phyloP scores from a whole-genome alignment of 2,888 invertebrate species.

The Pristionchus exspectatus region DNA sequence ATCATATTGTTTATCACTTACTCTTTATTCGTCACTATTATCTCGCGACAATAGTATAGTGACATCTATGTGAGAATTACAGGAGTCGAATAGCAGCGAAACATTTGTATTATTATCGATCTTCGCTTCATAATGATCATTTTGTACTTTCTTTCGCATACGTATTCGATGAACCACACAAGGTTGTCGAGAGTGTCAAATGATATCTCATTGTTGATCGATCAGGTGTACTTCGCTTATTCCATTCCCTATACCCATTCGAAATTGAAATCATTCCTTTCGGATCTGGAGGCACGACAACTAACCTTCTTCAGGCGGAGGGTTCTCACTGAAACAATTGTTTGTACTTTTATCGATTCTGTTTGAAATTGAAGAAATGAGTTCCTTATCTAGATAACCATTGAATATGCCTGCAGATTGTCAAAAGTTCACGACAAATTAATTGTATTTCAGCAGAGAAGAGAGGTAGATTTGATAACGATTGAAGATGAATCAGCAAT shows the following conservation, averaged over 20 bases:
- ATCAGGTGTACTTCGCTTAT: conserved; percentile 90
- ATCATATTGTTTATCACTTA: not conserved
- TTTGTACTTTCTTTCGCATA: conserved; percentile 95
- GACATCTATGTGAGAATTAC: conserved; percentile 50
- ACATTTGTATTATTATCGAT: conserved; percentile 93
- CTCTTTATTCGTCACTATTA: not conserved
- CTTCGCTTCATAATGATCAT: conserved; percentile 90
- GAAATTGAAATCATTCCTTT: conserved; percentile 89
- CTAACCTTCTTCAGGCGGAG: conserved; percentile 85
- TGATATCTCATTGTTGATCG: not conserved
- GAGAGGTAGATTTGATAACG: conserved; percentile 91
- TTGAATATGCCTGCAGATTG: not conserved
- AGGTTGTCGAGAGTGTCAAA: not conserved
- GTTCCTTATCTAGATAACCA: not conserved
- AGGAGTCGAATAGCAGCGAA: conserved; percentile 89
- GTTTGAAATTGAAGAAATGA: not conserved
- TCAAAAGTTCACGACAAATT: not conserved
- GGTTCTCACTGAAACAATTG: conserved; percentile 83
- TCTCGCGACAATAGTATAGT: not conserved
- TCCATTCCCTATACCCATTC: conserved; percentile 97
- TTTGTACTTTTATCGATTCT: conserved; percentile 71
- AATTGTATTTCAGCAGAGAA: conserved; percentile 87
- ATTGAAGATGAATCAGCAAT: conserved; percentile 82
- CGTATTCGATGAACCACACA: conserved; percentile 86
- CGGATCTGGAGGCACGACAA: conserved; percentile 85